phyloP scores from a whole-genome alignment of 2,888 invertebrate genomes.

The Drosophila incognita region DNA sequence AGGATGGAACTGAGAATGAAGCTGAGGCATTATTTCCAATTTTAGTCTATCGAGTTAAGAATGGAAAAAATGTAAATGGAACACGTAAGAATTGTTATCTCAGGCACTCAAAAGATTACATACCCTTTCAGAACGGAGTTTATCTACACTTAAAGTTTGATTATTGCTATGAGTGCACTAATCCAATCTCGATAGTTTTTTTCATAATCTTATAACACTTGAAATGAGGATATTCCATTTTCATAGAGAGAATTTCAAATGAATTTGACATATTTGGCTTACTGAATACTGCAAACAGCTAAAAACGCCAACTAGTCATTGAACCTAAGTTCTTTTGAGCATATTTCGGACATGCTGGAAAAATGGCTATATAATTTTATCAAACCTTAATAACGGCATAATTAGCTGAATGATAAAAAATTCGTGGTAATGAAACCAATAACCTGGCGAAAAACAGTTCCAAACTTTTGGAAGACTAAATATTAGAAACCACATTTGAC shows the following conservation, averaged over 20 bases:
- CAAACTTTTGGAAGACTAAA: neutral
- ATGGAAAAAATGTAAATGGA: conserved; percentile 10
- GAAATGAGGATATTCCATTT: no score
- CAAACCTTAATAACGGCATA: no score
- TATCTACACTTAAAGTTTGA: neutral
- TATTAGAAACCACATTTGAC: neutral
- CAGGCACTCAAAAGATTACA: neutral
- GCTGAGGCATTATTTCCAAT: conserved; percentile 42
- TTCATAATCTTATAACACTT: neutral
- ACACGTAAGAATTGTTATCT: neutral
- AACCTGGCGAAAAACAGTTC: no score
- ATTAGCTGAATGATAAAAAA: no score
- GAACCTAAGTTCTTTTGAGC: neutral
- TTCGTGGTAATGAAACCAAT: no score
- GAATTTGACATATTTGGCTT: no score
- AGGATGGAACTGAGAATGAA: neutral
- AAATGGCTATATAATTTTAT: no score
- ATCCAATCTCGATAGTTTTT: neutral
- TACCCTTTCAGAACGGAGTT: neutral
- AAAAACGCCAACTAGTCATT: no score
- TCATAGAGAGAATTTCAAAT: no score
- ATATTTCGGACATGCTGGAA: neutral
- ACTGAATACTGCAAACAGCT: no score
- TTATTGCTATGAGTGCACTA: neutral
- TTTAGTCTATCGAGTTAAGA: conserved; percentile 28